phyloP scores from a whole-genome alignment of 2,797 vertebrate species.

The Silurus lanzhouensis region DNA sequence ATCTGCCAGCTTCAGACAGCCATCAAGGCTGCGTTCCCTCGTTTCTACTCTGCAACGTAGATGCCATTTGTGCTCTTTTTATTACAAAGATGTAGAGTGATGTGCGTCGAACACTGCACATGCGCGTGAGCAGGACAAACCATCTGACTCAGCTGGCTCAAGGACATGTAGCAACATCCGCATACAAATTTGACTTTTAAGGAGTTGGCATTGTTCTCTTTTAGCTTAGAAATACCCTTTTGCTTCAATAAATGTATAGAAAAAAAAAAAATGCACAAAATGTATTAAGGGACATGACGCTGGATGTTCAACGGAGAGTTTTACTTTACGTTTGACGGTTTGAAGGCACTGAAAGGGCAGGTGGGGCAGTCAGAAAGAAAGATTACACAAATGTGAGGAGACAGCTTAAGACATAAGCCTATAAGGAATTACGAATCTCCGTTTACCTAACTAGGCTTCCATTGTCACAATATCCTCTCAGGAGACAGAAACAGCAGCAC shows the following conservation, averaged over 20 bases:
- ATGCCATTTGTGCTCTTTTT: slow-evolving; percentile 58
- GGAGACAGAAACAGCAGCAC: slow-evolving; percentile 1
- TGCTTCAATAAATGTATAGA: neutral
- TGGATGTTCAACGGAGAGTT: neutral
- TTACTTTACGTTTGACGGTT: neutral
- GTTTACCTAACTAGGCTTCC: slow-evolving; percentile 41
- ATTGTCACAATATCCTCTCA: slow-evolving; percentile 20
- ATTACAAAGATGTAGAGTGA: slow-evolving; percentile 35
- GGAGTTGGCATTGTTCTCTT: neutral
- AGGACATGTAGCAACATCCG: slow-evolving; percentile 10
- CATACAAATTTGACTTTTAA: neutral
- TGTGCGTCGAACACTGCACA: slow-evolving; percentile 15
- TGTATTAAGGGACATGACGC: neutral
- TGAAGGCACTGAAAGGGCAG: slow-evolving; percentile 36
- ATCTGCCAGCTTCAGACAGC: slow-evolving; percentile 39
- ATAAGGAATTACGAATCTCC: slow-evolving; percentile 35
- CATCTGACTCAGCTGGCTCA: slow-evolving; percentile 7
- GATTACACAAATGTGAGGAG: slow-evolving; percentile 66
- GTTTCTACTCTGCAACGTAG: slow-evolving; percentile 47
- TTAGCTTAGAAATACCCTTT: neutral
- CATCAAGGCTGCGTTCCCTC: slow-evolving; percentile 36
- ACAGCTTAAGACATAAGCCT: slow-evolving; percentile 64
- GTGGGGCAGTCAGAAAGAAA: slow-evolving; percentile 52
- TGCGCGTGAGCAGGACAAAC: neutral
- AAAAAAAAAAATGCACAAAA: neutral